phyloP scores from a whole-genome alignment of 2,797 vertebrate genomes.

The Syncerus caffer region DNA sequence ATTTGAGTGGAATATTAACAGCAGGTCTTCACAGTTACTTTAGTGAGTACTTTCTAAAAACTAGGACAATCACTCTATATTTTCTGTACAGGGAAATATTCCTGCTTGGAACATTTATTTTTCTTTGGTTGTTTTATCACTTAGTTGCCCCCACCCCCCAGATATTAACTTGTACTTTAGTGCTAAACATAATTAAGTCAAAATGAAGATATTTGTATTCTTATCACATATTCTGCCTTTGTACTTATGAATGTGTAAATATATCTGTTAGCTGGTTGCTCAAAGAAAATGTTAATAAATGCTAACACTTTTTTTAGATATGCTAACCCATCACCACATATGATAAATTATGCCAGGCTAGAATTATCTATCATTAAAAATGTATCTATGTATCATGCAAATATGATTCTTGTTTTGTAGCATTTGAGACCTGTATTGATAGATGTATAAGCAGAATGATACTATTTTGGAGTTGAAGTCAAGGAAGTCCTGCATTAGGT shows the following conservation, averaged over 20 bases:
- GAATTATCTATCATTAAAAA: background rate
- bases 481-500: background rate
- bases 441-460: background rate
- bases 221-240: background rate
- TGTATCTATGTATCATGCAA: background rate
- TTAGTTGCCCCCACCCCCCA: background rate
- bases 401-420: background rate
- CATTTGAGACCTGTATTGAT: background rate
- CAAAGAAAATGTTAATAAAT: background rate
- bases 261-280: background rate
- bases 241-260: background rate
- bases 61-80: background rate
- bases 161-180: background rate
- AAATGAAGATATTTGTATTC: background rate
- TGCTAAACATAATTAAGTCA: background rate
- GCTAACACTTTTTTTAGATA: background rate
- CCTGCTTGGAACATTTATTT: background rate
- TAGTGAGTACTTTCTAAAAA: constrained; percentile 24
- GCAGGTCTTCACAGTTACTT: background rate
- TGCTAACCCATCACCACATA: background rate
- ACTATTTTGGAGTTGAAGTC: background rate
- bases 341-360: background rate
- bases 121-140: background rate
- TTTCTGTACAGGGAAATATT: background rate
- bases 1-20: background rate